Evolutionary conservation across 1,140 invertebrate genomes (phyloP).

Genomic region (Vollenhovia emeryi): DNA sequence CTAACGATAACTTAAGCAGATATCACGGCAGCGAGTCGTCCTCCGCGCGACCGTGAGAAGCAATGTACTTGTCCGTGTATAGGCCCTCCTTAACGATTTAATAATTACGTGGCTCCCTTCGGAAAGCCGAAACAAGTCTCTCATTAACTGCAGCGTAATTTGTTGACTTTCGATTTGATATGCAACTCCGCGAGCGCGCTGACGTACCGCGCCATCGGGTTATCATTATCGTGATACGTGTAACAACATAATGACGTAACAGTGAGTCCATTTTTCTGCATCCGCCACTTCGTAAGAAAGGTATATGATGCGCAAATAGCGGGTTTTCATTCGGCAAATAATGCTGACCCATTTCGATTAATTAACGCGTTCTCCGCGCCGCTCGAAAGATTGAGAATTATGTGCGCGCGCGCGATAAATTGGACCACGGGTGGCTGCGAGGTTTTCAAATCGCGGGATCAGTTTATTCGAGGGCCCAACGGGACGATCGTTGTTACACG

Average conservation of each 20-base stretch:
- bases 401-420: constrained; percentile 5
- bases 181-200: constrained; percentile 29
- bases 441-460: not conserved
- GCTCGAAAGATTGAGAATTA: constrained; percentile 33
- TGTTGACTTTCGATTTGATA: constrained; percentile 61
- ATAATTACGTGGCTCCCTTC: constrained; percentile 62
- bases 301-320: constrained; percentile 35
- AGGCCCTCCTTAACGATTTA: constrained; percentile 63
- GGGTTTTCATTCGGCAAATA: constrained; percentile 41
- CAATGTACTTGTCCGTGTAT: constrained; percentile 30
- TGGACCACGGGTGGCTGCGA: not conserved
- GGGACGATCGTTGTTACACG: not conserved
- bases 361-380: constrained; percentile 34
- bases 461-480: not conserved
- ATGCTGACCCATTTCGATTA: constrained; percentile 56
- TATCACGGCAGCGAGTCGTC: not conserved
- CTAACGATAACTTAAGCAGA: constrained; percentile 65
- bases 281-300: constrained; percentile 10
- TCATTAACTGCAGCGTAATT: constrained; percentile 62
- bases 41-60: constrained; percentile 31
- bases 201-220: constrained; percentile 49
- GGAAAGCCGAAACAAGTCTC: constrained; percentile 43
- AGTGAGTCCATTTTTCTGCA: constrained; percentile 34
- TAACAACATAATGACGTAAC: constrained; percentile 61
- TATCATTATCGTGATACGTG: constrained; percentile 58